Conservation (phyloP, 2,797 vertebrate species). For the Chrysocyon brachyurus region DNA sequence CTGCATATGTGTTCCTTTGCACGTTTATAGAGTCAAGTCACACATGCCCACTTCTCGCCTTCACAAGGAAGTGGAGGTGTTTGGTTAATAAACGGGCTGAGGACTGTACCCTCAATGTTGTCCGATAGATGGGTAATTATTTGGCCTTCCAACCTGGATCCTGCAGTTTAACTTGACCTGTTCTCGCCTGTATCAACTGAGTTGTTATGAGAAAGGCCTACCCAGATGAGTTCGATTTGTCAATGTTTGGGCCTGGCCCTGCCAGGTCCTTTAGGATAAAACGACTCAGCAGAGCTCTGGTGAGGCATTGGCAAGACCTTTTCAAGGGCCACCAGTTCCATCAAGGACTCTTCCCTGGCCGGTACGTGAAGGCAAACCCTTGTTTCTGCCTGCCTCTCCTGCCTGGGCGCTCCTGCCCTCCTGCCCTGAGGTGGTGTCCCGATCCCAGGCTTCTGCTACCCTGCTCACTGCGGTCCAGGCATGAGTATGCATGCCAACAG, state of each 20-base stretch:
- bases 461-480: constrained; percentile 5
- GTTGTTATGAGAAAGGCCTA: not conserved
- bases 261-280: not conserved
- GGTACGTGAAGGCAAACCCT: not conserved
- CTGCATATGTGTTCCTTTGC: not conserved
- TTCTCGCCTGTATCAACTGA: not conserved
- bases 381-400: not conserved
- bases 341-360: not conserved
- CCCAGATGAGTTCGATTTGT: constrained; percentile 13
- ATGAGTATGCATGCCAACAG: not conserved
- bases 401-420: not conserved
- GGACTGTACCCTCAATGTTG: no score
- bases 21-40: not conserved
- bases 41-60: not conserved
- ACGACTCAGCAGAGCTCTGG: not conserved
- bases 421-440: not conserved
- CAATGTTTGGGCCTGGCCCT: not conserved
- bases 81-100: not conserved
- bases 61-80: not conserved
- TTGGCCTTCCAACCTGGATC: not conserved
- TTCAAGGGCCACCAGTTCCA: not conserved
- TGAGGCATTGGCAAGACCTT: not conserved
- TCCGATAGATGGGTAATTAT: not conserved
- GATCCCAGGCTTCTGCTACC: constrained; percentile 11
- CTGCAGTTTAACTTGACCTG: not conserved